Conservation (phyloP, 2,113 vertebrate species). For the Serilophus lunatus region DNA sequence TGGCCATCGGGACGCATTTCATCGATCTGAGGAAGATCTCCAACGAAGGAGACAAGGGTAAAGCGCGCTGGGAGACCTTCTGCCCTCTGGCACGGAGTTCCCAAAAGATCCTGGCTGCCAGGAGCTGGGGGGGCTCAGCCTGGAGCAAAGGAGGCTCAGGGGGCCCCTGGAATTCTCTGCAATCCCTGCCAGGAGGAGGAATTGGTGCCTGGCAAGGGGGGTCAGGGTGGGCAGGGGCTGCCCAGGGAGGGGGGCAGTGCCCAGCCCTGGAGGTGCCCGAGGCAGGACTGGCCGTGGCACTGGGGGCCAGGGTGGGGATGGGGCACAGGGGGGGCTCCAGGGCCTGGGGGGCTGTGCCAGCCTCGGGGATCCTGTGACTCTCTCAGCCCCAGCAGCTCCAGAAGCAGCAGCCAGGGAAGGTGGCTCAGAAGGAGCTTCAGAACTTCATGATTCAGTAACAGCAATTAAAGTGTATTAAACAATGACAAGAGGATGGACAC, state of each 20-base stretch:
- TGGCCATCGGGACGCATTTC: too few relatives aligned
- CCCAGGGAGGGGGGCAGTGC: neutral
- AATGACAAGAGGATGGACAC: neutral
- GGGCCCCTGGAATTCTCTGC: too few relatives aligned
- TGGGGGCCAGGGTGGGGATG: neutral
- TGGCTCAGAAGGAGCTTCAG: neutral
- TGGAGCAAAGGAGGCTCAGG: neutral
- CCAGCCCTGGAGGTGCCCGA: neutral
- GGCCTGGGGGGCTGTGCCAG: rapidly evolving
- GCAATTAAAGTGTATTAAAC: neutral
- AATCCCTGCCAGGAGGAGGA: too few relatives aligned
- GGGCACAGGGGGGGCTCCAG: rapidly evolving
- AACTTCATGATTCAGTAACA: neutral
- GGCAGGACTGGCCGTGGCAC: neutral
- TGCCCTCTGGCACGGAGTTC: too few relatives aligned
- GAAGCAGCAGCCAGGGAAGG: neutral
- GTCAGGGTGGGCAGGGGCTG: neutral
- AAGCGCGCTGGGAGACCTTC: too few relatives aligned
- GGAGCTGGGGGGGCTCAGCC: neutral
- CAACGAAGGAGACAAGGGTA: too few relatives aligned
- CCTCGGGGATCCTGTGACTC: neutral
- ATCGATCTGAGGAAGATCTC: too few relatives aligned
- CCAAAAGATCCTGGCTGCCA: too few relatives aligned
- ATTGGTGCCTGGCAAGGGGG: neutral
- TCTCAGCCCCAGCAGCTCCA: rapidly evolving